A percentile compares a stretch with the other conserved stretches of the same genome.
phyloP scores from a whole-genome alignment of 2,113 vertebrate species.

The Ginglymostoma cirratum region DNA sequence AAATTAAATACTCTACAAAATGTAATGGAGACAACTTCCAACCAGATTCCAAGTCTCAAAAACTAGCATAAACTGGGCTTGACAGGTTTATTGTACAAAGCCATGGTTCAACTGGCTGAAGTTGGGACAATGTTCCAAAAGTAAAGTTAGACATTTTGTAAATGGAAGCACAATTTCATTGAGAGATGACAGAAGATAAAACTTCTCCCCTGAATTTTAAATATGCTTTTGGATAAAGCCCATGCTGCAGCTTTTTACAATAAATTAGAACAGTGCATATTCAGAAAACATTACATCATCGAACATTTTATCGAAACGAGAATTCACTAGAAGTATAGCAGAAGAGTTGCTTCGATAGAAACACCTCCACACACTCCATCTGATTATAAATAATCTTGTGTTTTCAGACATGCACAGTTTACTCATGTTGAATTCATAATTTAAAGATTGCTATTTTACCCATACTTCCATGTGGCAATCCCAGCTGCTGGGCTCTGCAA shows the following conservation, averaged over 20 bases:
- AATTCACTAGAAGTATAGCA: slow-evolving; percentile 11
- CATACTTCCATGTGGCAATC: background rate
- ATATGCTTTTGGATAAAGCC: background rate
- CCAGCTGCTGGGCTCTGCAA: background rate
- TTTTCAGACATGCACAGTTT: slow-evolving; percentile 33
- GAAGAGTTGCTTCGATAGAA: background rate
- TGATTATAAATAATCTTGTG: slow-evolving; percentile 1
- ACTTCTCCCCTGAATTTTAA: slow-evolving; percentile 10
- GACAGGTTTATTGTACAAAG: background rate
- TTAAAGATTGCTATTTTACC: slow-evolving; percentile 19
- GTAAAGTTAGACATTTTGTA: background rate
- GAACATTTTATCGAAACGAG: background rate
- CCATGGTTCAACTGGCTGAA: background rate
- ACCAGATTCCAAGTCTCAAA: background rate
- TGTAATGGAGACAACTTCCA: background rate
- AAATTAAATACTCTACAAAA: background rate
- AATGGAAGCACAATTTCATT: background rate
- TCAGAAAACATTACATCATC: slow-evolving; percentile 3
- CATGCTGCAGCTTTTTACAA: slow-evolving; percentile 8
- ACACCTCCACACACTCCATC: background rate
- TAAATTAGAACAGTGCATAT: slow-evolving; percentile 27
- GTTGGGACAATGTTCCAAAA: background rate
- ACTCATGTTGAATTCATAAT: slow-evolving; percentile 23
- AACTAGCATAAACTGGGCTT: background rate
- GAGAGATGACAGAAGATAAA: background rate